Percentiles rank a stretch among this genome's conserved stretches.
Evolutionary conservation across 2,888 invertebrate species (phyloP).

Genomic region (Amaurobius ferox): DNA sequence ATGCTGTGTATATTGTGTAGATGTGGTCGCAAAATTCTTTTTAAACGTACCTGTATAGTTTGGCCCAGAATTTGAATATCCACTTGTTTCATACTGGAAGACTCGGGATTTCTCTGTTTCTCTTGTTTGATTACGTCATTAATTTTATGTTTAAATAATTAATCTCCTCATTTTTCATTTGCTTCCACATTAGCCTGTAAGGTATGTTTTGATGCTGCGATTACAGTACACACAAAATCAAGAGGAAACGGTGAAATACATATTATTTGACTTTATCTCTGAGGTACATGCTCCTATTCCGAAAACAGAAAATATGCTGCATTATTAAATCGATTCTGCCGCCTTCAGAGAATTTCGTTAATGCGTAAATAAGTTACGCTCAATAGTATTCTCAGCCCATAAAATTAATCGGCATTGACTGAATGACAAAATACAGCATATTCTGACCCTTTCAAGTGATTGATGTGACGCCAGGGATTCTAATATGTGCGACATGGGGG

Average conservation of each 20-base stretch:
- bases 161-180: no score
- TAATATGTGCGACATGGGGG: neutral
- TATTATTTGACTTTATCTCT: neutral
- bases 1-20: no score
- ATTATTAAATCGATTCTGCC: neutral
- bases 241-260: neutral
- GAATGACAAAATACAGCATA: neutral
- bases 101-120: no score
- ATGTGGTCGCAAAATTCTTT: no score
- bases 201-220: no score
- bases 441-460: neutral
- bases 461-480: neutral
- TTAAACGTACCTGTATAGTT: no score
- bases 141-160: no score
- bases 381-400: neutral
- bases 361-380: constrained; percentile 5
- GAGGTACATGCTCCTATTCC: neutral
- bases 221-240: no score
- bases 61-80: no score
- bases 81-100: no score
- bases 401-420: neutral
- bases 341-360: neutral
- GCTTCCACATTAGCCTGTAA: no score
- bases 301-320: neutral
- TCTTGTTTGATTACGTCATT: no score